Base-by-base conservation (phyloP, 2,888 invertebrate genomes). In the Apotomis betuletana region DNA sequence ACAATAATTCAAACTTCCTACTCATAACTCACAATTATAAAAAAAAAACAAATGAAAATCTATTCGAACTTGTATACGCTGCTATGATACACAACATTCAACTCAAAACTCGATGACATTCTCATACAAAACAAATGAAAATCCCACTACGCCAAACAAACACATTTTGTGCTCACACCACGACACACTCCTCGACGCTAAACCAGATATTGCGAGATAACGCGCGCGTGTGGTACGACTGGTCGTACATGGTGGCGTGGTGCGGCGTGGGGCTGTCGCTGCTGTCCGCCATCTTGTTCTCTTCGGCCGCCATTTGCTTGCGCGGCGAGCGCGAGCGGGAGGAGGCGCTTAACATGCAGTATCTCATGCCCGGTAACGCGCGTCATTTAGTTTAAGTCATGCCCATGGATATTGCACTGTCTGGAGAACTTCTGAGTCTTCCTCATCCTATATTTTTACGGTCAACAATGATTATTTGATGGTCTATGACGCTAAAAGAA, bases 221-320 rank as follows among this genome's bases (percentile, higher is more conserved):
- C 93, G 95, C 96, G 81, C 95, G 96, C 94, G 95, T 96, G 87
- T 95, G 96, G 94, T 98, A 98, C 94, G 98, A 98, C 93, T 99
- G 98, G 98, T 98, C 98, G 84, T 99, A 98, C 95, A 96, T 98
- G 95, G 96, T 98, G 89, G 97, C 98, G 91, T 99, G 98, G 98
- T 97, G 98, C 93, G 98, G 98, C 92, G 98, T 98, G 87, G 98
- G 96, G 83, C 96, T 97, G 94, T 96, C 97, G 85, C 95, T 98
- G 88, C 94, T 98, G 90, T 96, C 98, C 84, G 97, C 98, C 94
- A 96, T 98, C 90, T 95, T 98, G 91, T 96, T 98, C 92, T 97
- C 97, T 85, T 97, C 97, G 89, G 97, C 98, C 85, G 98, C 98
- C 88, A 97, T 98, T 94, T 98, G 98, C 94, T 96, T 98, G 91